Conservation (phyloP, 2,888 invertebrate species). For the Leucophenga montana region DNA sequence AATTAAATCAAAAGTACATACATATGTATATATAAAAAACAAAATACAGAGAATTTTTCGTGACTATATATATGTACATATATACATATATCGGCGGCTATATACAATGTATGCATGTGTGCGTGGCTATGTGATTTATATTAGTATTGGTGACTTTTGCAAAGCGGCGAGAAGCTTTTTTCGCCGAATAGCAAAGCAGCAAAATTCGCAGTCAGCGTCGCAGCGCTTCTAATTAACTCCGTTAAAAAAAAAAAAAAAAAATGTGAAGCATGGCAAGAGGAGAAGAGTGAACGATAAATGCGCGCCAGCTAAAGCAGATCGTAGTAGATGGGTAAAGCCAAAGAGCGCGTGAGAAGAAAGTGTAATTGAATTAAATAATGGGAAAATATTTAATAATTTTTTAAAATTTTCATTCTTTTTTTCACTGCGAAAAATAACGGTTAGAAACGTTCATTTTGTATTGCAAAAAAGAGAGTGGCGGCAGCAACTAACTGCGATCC, state of each 20-base stretch:
- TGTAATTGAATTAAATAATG: not conserved
- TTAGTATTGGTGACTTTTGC: slow-evolving; percentile 22
- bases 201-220: not conserved
- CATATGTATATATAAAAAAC: too few species aligned
- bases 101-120: slow-evolving; percentile 27
- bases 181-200: slow-evolving; percentile 1
- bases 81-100: too few species aligned
- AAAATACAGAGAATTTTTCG: slow-evolving; percentile 12
- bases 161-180: slow-evolving; percentile 15
- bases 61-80: not conserved
- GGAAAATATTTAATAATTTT: slow-evolving; percentile 1
- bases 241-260: not conserved
- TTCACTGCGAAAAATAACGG: slow-evolving; percentile 4
- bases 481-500: not conserved
- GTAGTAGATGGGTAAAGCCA: too few species aligned
- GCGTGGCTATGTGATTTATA: slow-evolving; percentile 49
- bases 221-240: slow-evolving; percentile 23
- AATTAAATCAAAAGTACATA: slow-evolving; percentile 22
- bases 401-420: slow-evolving; percentile 3
- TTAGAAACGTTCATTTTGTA: not conserved
- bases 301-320: not conserved
- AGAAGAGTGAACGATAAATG: not conserved
- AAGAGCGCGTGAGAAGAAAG: not conserved
- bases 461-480: not conserved
- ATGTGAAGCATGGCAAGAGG: not conserved